Base-by-base conservation (phyloP, 30 jellyfish, hydroid and myxozoan species). In the Aurelia coerulea region DNA sequence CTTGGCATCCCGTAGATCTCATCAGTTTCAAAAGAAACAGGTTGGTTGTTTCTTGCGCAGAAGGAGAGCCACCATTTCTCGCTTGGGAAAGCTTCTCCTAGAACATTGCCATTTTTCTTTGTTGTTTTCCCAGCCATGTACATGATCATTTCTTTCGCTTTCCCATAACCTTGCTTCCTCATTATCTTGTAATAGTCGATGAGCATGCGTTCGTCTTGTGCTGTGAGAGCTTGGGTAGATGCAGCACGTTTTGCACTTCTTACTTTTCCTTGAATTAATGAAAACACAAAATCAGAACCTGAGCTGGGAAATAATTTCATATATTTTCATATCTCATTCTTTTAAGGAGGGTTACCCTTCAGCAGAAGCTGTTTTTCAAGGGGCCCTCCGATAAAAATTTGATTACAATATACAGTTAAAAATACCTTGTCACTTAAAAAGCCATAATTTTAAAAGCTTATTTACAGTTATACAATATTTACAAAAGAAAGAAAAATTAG, bases 81-180 rank as follows among this genome's bases (percentile, higher is more conserved):
- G 50, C 31, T 52, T 1, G 90, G 82, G 23, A 80, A 46, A 11
- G 52, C 74, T 10, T 80, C 90, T n/a, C 70, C 79, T 29, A 15
- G 31, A 16, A 62, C 53, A 17, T 19, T 41, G 4, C 90, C 90
- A 51, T 66, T 80, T 41, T 65, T 80, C 39, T 65, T 72, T 58
- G 54, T 50, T 33, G 78, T 29, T 73, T 67, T 80, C 2, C 82
- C 70, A 7, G 90, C 90, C 90, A 80, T 80, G 83, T 39, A 65
- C 73, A 80, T 52, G 62, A 67, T 80, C 90, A 80, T 80, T 49
- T 80, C 89, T 46, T 80, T 80, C 23, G 90, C 51, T 49, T 52
- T 67, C 54, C 90, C 90, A 56, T 80, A 80, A 17, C 90, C 90
- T 50, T 80, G 90, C 76, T 80, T 80, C 53, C 75, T 42, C 90